A percentile compares a stretch with the other conserved stretches of the same genome.
phyloP scores from a whole-genome alignment of 2,797 vertebrate genomes.

The Tarsius wallacei region DNA sequence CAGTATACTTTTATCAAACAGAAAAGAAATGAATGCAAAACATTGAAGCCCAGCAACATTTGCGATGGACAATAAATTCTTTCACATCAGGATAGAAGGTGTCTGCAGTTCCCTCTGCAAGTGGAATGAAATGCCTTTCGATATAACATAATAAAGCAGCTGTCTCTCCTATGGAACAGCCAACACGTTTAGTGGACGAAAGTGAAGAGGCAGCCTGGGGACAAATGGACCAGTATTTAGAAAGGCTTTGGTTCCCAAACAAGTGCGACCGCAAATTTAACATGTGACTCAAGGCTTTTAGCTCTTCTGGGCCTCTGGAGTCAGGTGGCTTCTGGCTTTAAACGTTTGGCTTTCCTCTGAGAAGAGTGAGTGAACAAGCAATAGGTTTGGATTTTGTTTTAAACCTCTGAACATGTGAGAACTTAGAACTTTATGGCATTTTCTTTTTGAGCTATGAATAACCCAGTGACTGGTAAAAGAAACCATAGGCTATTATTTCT shows the following conservation, averaged over 20 bases:
- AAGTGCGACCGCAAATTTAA: not conserved
- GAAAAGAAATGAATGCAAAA: not conserved
- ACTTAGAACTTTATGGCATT: constrained; percentile 40
- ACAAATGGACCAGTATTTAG: not conserved
- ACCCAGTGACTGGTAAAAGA: constrained; percentile 67
- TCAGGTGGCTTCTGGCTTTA: constrained; percentile 18
- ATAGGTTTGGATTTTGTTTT: constrained; percentile 7
- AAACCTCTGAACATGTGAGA: constrained; percentile 37
- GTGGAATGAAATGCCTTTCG: not conserved
- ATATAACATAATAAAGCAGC: not conserved
- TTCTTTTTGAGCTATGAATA: constrained; percentile 73
- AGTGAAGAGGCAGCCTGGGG: not conserved
- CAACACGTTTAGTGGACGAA: not conserved
- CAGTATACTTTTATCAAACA: not conserved
- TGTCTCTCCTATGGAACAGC: not conserved
- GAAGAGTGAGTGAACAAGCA: not conserved
- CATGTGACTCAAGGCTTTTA: not conserved
- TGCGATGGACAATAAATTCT: not conserved
- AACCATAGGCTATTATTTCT: constrained; percentile 73
- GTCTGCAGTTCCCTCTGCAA: not conserved
- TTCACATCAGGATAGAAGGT: not conserved
- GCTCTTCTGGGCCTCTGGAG: constrained; percentile 2
- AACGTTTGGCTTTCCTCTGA: constrained; percentile 33
- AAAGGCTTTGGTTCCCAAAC: not conserved
- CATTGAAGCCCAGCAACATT: not conserved